phyloP scores from a whole-genome alignment of 2,797 vertebrate genomes.

The Geotrypetes seraphini region DNA sequence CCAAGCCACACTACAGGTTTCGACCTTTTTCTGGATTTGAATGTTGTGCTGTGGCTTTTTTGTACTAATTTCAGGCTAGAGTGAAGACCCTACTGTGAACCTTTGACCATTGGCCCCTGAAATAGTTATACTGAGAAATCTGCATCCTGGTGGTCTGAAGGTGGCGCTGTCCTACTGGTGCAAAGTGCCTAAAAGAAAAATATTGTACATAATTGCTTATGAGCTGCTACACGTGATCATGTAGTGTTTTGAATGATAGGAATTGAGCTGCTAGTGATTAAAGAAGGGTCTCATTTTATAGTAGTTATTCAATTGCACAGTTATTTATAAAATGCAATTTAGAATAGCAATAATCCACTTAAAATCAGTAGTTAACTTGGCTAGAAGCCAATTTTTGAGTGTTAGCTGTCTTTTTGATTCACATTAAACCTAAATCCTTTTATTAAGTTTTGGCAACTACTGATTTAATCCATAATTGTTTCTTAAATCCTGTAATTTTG shows the following conservation, averaged over 20 bases:
- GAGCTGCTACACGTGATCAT: constrained; percentile 1
- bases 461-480: constrained; percentile 13
- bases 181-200: constrained; percentile 9
- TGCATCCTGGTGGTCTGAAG: constrained; percentile 15
- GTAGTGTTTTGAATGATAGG: constrained; percentile 6
- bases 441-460: constrained; percentile 9
- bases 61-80: too few relatives aligned
- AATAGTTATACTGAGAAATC: too few relatives aligned
- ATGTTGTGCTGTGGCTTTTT: too few relatives aligned
- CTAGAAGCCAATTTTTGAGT: constrained; percentile 15
- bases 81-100: too few relatives aligned
- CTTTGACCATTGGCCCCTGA: too few relatives aligned
- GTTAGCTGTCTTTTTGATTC: constrained; percentile 3
- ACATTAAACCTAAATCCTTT: neutral
- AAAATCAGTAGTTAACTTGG: constrained; percentile 14
- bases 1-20: too few relatives aligned
- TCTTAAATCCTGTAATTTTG: constrained; percentile 6
- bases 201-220: constrained; percentile 1
- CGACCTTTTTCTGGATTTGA: too few relatives aligned
- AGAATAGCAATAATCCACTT: constrained; percentile 11
- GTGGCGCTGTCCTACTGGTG: constrained; percentile 8
- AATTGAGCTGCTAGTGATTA: constrained; percentile 19
- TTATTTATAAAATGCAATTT: constrained; percentile 17
- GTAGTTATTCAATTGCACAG: constrained; percentile 8
- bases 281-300: constrained; percentile 27